Conservation (phyloP, 37 sponge, comb jelly and placozoan species). For the Bolinopsis microptera region DNA sequence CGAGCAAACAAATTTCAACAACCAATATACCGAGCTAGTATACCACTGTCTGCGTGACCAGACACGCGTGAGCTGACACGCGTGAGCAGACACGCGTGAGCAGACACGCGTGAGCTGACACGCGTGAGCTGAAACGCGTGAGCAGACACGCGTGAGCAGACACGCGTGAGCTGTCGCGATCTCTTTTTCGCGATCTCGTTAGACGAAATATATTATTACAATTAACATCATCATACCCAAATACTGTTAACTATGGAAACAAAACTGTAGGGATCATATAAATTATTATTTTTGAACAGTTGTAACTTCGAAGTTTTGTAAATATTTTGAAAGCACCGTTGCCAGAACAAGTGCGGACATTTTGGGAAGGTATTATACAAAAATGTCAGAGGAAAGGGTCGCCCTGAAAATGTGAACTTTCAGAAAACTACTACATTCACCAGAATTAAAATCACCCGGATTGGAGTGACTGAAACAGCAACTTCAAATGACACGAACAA, state of each 20-base stretch:
- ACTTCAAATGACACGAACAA: background rate
- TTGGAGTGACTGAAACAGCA: background rate
- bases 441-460: background rate
- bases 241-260: no score
- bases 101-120: no score
- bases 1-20: background rate
- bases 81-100: no score
- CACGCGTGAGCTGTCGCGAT: no score
- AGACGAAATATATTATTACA: no score
- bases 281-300: background rate
- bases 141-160: no score
- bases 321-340: background rate
- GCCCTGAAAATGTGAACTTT: background rate
- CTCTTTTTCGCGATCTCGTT: no score
- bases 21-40: background rate
- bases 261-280: background rate
- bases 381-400: background rate
- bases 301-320: background rate
- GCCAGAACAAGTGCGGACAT: background rate
- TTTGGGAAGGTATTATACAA: constrained; percentile 4
- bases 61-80: no score
- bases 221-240: no score
- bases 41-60: no score
- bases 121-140: no score
- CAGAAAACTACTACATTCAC: background rate